Evolutionary conservation across 1,140 invertebrate species (phyloP).

Genomic region (Pantala flavescens): DNA sequence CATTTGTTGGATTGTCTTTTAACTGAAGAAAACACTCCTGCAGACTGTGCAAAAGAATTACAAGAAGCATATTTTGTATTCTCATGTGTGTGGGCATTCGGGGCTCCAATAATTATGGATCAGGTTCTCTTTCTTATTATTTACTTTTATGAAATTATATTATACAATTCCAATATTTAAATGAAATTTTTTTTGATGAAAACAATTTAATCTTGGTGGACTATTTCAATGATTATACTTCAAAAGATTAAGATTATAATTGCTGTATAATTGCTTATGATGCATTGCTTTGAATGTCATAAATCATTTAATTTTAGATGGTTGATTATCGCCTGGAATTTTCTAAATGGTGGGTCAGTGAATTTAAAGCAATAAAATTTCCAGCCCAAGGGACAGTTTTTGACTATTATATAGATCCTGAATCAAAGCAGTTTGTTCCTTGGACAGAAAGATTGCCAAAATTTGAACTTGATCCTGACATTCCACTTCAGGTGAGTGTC

Average conservation of each 20-base stretch:
- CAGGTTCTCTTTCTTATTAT: conserved; percentile 48
- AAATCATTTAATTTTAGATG: conserved; percentile 33
- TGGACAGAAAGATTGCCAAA: conserved; percentile 82
- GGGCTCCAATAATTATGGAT: conserved; percentile 89
- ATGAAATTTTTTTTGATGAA: no score
- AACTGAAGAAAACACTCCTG: conserved; percentile 68
- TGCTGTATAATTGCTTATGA: no score
- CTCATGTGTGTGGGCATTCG: conserved; percentile 92
- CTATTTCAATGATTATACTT: no score
- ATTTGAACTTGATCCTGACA: conserved; percentile 84
- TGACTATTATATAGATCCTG: conserved; percentile 86
- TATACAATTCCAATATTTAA: neutral
- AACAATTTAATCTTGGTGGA: no score
- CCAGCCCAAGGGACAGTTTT: conserved; percentile 85
- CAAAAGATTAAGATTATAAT: no score
- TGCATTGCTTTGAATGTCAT: no score
- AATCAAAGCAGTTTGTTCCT: conserved; percentile 77
- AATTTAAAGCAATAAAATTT: conserved; percentile 93
- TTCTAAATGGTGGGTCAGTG: conserved; percentile 94
- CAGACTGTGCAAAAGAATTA: conserved; percentile 86
- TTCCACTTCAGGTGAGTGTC: conserved; percentile 67
- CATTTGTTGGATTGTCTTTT: conserved; percentile 78
- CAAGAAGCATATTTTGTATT: conserved; percentile 96
- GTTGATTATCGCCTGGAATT: conserved; percentile 73
- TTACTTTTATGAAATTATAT: neutral